These are phyloP conservation scores for Onychomys leucogaster DNA, from an alignment of 2,797 vertebrate genomes.

Conservation along the genomic window DNA sequence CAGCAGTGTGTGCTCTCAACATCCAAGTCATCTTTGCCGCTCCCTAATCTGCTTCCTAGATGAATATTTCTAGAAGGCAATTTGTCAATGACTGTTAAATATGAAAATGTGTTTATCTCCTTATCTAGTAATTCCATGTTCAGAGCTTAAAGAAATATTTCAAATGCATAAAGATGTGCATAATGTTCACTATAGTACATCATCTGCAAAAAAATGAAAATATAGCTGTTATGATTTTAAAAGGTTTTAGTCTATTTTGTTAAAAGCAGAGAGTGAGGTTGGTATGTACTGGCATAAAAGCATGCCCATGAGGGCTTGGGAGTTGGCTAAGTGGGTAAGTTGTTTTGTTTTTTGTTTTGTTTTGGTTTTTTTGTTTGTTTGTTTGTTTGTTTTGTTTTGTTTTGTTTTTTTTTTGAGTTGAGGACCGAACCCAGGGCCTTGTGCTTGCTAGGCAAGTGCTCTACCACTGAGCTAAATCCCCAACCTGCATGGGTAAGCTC, in stretches of 20 bases:
- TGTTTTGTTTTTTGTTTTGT: too few relatives aligned
- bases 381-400: too few relatives aligned
- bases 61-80: neutral
- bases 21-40: neutral
- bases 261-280: neutral
- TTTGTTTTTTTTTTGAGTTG: too few relatives aligned
- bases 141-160: constrained; percentile 16
- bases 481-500: neutral
- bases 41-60: too few relatives aligned
- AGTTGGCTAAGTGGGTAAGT: too few relatives aligned
- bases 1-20: neutral
- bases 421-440: too few relatives aligned
- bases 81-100: neutral
- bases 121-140: neutral
- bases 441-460: too few relatives aligned
- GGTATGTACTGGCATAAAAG: neutral
- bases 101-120: neutral
- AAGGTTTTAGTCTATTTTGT: neutral
- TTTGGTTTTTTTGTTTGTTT: too few relatives aligned
- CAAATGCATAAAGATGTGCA: neutral
- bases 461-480: too few relatives aligned
- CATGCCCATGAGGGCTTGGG: neutral
- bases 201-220: neutral
- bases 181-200: neutral
- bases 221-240: neutral